Evolutionary conservation across 2,113 vertebrate genomes (phyloP).

Genomic region (Nerophis ophidion): DNA sequence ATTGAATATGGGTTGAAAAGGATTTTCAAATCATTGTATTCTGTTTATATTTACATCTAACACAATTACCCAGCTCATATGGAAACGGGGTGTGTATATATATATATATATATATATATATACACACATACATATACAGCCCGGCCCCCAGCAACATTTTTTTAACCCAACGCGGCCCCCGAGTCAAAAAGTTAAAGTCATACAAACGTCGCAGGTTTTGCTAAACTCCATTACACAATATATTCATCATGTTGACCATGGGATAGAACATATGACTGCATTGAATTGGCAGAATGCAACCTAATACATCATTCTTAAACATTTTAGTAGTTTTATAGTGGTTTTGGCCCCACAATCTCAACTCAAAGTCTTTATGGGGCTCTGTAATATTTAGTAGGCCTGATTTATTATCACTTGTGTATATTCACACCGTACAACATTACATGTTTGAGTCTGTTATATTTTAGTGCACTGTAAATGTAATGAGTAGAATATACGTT

Average conservation of each 20-base stretch:
- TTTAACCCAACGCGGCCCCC: no score
- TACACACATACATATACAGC: no score
- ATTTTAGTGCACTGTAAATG: background rate
- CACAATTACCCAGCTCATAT: no score
- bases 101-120: no score
- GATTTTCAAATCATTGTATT: no score
- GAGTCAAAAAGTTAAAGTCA: background rate
- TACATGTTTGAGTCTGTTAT: constrained; percentile 12
- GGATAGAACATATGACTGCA: background rate
- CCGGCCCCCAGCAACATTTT: no score
- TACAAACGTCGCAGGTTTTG: background rate
- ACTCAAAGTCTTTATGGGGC: background rate
- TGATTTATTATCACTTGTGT: constrained; percentile 12
- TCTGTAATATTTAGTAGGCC: background rate
- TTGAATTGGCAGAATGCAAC: background rate
- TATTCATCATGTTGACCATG: background rate
- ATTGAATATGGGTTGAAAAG: no score
- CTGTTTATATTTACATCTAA: no score
- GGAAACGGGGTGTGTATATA: no score
- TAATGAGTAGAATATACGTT: background rate
- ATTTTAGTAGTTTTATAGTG: background rate
- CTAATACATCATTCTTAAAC: background rate
- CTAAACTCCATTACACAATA: background rate
- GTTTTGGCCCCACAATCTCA: background rate
- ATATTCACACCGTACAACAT: constrained; percentile 11